Evolutionary conservation across 2,888 invertebrate genomes (phyloP), one percentile per base, ranked within the genome.

Genomic region (Sepioteuthis lessoniana): DNA sequence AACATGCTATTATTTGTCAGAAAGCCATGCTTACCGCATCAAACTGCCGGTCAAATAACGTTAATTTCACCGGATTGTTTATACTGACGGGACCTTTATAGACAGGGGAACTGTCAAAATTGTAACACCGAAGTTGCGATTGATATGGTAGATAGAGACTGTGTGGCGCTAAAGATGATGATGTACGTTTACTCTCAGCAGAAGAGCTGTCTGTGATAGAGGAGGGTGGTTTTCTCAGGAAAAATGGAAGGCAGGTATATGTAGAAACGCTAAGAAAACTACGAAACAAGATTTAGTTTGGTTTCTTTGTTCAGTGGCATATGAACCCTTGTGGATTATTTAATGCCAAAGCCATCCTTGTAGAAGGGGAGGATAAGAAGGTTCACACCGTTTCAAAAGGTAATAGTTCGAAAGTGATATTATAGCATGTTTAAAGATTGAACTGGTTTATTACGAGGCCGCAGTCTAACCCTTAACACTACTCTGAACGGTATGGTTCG

Each of bases 31-130:
- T 92, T 92, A 42, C 92, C 47, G 46, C n/a, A n/a, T 92, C 92
- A n/a, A 92, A 46, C 19, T n/a, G 47, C n/a, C 92, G 47, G 92
- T 47, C 46, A 46, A 92, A 92, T 92, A 92, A 92, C 92, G 92
- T 92, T 92, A 46, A 91, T 91, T 91, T 91, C 3, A 47, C 92
- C 92, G 92, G 92, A 92, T 92, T 42, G 92, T 92, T 92, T 92
- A 46, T 92, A 92, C 46, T 92, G 92, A 47, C 92, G 92, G 92
- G 92, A 92, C 92, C 42, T 42, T 47, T 47, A 47, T 92, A 46
- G 47, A 92, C 92, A 92, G 92, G 92, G 92, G 35, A 92, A 92
- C 92, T 92, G 92, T 92, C 92, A 92, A 38, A 92, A 92, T 21
- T 42, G 47, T 92, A 46, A 47, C 92, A 92, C 92, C 46, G 92